Evolutionary conservation across 2,888 invertebrate species (phyloP), one percentile per base, ranked within the genome.

Genomic region (Cheiracanthium punctorium): DNA sequence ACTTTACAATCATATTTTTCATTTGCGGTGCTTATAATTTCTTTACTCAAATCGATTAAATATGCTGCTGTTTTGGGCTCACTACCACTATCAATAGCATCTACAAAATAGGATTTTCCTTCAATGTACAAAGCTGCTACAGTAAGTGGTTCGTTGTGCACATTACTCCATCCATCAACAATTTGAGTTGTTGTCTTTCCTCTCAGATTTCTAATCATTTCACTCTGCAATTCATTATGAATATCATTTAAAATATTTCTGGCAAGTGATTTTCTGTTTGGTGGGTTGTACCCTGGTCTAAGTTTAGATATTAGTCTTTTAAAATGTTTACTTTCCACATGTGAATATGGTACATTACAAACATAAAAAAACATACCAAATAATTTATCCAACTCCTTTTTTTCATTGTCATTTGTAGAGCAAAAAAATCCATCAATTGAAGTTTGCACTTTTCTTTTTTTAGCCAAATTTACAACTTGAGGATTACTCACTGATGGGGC

Each of bases 141-240:
- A 37, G 30, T 70, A 32, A 70, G 29, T 70, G 70, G 70, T 29
- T 70, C 70, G 28, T 70, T 70, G 24, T 70, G 37, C 10, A 70
- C n/a, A 24, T 70, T 70, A 20, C 41, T 70, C 70, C 70, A 33
- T 41, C 33, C 70, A 70, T 70, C 65, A 32, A 30, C 30, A 37
- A 71, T 41, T 71, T 41, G 20, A 12, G 41, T 71, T 32, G 14
- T 20, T 0, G 2, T 20, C 33, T 70, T 70, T 28, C 30, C 30
- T 65, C 29, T 30, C 14, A 65, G 12, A 29, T 65, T 65, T 7
- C n/a, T 28, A 12, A 14, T 65, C 29, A 65, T 28, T 30, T 65
- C n/a, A 65, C 29, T 65, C 20, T 20, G 14, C n/a, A 71, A n/a
- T 71, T 41, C 71, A 43, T 17, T n/a, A 12, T 17, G 29, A 41